Base-by-base conservation (phyloP, 2,797 vertebrate species). In the Eulemur mongoz region DNA sequence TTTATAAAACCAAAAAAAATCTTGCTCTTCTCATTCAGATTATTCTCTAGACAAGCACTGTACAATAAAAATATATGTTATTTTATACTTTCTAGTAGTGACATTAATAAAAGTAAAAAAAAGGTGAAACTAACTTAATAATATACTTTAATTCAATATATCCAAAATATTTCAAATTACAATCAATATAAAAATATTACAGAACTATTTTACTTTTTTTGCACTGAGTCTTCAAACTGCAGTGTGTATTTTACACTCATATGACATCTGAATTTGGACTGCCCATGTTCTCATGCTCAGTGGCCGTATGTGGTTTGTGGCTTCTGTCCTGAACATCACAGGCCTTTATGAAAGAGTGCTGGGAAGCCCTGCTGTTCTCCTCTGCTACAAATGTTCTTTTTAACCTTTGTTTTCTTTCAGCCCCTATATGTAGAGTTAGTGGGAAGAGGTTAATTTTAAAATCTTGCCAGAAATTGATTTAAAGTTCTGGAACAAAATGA, bases 81-180 rank as follows among this genome's bases (percentile, higher is more conserved):
- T 59, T 59, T 43, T 79, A 35, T 69, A 38, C 32, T 35, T 91
- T 89, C 23, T 57, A 54, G 7, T 70, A 69, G 6, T 17, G 14
- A 61, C 14, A 79, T 14, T 52, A 91, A 72, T 78, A 65, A 97
- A 89, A 81, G 14, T 35, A 45, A 91, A 81, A 73, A 65, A 75
- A 63, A 72, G 2, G 12, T 76, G 79, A 89, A 89, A 50, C 22
- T 65, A 94, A 83, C 48, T 75, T 91, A 15, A 65, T 69, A 91
- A 52, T 43, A n/a, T 23, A 52, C 72, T 81, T 82, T 72, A 27
- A 85, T 43, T 61, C 27, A 48, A 45, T 45, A 57, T 27, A 61
- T 43, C 3, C 8, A 7, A 50, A 69, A 13, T 25, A 84, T 79
- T 61, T 48, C 5, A 61, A 86, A 85, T 27, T 59, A 59, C 35